Percentiles rank a stretch among this genome's conserved stretches.
phyloP scores from a whole-genome alignment of 2,797 vertebrate species.

The Stomatorhinus walkeri region DNA sequence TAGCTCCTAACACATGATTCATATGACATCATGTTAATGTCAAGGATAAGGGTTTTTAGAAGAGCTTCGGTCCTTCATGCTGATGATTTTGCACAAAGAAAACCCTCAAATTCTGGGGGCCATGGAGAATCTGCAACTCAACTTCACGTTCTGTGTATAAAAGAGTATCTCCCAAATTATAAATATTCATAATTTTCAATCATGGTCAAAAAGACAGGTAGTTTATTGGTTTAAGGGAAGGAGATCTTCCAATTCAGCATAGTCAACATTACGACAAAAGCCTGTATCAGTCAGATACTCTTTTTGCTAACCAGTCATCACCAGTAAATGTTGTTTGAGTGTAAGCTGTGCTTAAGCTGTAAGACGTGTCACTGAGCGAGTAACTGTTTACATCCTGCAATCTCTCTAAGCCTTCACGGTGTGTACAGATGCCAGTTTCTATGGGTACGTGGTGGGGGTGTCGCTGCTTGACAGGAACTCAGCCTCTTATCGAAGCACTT shows the following conservation, averaged over 20 bases:
- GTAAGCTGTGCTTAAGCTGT: neutral
- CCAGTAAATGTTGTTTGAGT: neutral
- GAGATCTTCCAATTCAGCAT: neutral
- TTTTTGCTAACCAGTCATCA: neutral
- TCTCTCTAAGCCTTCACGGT: neutral
- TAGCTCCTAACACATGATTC: neutral
- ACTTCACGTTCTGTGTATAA: neutral
- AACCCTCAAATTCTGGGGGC: neutral
- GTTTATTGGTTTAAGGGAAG: neutral
- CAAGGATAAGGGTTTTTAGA: neutral
- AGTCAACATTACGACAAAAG: neutral
- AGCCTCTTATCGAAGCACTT: conserved; percentile 79
- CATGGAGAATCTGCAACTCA: neutral
- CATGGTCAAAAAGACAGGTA: neutral
- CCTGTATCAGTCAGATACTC: neutral
- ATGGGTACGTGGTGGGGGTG: conserved; percentile 57
- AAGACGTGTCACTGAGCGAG: neutral
- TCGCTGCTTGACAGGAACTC: conserved; percentile 83
- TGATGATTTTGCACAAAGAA: neutral
- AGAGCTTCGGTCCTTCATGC: neutral
- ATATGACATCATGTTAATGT: neutral
- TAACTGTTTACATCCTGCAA: conserved; percentile 8
- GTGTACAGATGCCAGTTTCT: conserved; percentile 54
- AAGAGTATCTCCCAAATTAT: neutral
- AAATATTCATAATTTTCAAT: neutral